Evolutionary conservation across 2,113 vertebrate genomes (phyloP).

Genomic region (Lagopus muta): DNA sequence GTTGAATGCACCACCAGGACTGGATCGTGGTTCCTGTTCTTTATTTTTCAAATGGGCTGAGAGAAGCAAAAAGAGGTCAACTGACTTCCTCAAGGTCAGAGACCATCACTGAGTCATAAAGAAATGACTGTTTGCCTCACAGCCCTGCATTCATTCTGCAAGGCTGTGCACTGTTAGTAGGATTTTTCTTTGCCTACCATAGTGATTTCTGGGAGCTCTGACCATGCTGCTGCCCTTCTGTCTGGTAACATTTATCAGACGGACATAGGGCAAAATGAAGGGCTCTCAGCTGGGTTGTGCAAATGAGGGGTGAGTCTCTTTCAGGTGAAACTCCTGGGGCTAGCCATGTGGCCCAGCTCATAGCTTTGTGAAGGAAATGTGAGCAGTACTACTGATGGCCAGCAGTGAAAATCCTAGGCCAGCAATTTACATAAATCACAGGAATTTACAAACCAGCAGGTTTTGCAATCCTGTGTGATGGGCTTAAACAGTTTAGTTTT

Average conservation of each 20-base stretch:
- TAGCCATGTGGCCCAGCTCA: neutral
- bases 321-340: neutral
- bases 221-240: neutral
- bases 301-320: neutral
- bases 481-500: neutral
- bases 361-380: neutral
- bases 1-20: neutral
- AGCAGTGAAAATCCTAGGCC: neutral
- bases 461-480: neutral
- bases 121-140: conserved; percentile 41
- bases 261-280: neutral
- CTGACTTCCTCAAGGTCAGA: conserved; percentile 65
- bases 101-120: conserved; percentile 52
- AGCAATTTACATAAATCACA: neutral
- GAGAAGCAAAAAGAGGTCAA: conserved; percentile 52
- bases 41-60: conserved; percentile 7
- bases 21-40: neutral
- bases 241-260: conserved; percentile 6
- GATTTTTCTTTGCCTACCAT: conserved; percentile 1
- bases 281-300: neutral
- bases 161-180: neutral
- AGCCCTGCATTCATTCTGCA: conserved; percentile 28
- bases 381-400: neutral
- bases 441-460: neutral
- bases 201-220: conserved; percentile 27